Conservation (phyloP, 2,113 vertebrate species). For the Myocastor coypus region DNA sequence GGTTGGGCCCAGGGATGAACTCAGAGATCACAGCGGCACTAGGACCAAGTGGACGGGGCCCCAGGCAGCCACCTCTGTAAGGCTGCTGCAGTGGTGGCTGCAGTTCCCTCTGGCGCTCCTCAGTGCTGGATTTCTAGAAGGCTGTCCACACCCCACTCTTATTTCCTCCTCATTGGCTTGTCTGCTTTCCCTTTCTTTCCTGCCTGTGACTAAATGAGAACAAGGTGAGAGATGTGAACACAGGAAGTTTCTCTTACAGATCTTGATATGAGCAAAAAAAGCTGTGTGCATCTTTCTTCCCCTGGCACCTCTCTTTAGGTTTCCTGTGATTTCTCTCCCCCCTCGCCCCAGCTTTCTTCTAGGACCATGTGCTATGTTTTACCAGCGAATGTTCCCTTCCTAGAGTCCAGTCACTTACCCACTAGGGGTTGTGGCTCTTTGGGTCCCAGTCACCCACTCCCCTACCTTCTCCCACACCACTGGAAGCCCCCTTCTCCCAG, state of each 20-base stretch:
- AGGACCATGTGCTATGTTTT: not conserved
- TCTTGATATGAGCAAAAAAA: constrained; percentile 4
- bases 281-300: not conserved
- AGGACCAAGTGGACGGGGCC: constrained; percentile 63
- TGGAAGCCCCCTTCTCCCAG: not conserved
- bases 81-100: constrained; percentile 60
- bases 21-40: not conserved
- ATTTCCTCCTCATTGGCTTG: not conserved
- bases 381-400: not conserved
- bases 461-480: not conserved
- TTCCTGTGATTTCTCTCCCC: not conserved
- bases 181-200: constrained; percentile 22
- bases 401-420: not conserved
- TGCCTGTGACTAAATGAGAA: constrained; percentile 18
- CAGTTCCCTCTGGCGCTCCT: not conserved
- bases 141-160: constrained; percentile 34
- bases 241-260: constrained; percentile 51
- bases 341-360: not conserved
- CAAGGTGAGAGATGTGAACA: constrained; percentile 40
- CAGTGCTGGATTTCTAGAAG: not conserved
- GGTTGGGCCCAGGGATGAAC: not conserved
- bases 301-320: not conserved
- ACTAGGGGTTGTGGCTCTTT: not conserved
- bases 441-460: not conserved
- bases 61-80: not conserved